Conservation (phyloP, 2,888 invertebrate genomes). For the Gortyna flavago region DNA sequence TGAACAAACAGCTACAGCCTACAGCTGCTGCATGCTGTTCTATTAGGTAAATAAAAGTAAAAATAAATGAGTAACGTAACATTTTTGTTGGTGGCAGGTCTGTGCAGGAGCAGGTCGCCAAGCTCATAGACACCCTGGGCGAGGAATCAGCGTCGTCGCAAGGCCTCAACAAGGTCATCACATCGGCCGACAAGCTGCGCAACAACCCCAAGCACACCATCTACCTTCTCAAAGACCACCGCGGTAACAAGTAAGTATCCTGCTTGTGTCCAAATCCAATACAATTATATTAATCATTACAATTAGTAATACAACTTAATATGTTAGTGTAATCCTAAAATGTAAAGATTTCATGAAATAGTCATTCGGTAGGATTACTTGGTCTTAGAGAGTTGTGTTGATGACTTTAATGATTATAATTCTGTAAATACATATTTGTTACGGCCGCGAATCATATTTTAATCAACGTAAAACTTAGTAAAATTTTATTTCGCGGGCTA, state of each 20-base stretch:
- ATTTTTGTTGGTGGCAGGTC: conserved; percentile 62
- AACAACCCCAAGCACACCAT: conserved; percentile 84
- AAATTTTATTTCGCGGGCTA: too few relatives aligned
- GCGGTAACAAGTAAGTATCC: conserved; percentile 75
- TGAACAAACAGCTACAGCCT: background rate
- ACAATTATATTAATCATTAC: too few relatives aligned
- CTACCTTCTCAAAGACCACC: conserved; percentile 80
- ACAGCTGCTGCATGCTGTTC: background rate
- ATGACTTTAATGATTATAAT: too few relatives aligned
- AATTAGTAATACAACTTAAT: too few relatives aligned
- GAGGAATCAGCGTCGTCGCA: conserved; percentile 93
- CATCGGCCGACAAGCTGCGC: conserved; percentile 92
- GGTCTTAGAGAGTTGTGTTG: too few relatives aligned
- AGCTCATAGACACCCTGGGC: conserved; percentile 93
- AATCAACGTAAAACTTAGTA: too few relatives aligned
- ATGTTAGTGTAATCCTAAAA: too few relatives aligned
- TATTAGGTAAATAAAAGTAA: background rate
- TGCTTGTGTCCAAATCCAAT: background rate
- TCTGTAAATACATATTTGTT: too few relatives aligned
- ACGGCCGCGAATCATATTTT: too few relatives aligned
- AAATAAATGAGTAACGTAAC: background rate
- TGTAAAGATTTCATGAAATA: too few relatives aligned
- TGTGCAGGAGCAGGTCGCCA: conserved; percentile 79
- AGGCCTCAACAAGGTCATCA: conserved; percentile 93
- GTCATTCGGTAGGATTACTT: too few relatives aligned